A percentile compares a stretch with the other conserved stretches of the same genome.
Evolutionary conservation across 2,113 vertebrate genomes (phyloP).

Genomic region (Thinocorus orbignyianus): DNA sequence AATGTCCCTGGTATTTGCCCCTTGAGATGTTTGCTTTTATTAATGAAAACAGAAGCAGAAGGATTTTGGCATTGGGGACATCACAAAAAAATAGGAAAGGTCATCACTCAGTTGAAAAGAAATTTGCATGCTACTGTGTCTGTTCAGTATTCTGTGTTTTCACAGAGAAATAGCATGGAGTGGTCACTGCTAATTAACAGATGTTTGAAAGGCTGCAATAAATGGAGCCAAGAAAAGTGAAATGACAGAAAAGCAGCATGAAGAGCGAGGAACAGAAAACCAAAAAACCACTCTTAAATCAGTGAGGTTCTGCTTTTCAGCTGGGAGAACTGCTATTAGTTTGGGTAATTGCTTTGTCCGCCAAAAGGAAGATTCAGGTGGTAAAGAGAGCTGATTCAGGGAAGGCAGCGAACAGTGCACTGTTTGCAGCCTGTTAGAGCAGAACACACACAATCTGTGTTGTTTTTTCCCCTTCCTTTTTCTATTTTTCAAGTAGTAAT

Average conservation of each 20-base stretch:
- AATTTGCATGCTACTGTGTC: neutral
- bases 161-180: neutral
- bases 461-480: neutral
- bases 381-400: neutral
- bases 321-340: constrained; percentile 4
- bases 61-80: neutral
- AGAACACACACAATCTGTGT: neutral
- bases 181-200: neutral
- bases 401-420: neutral
- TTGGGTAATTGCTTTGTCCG: neutral
- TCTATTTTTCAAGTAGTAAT: neutral
- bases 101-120: neutral
- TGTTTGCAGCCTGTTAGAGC: neutral
- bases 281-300: neutral
- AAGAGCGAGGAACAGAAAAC: neutral
- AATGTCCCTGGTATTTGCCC: neutral
- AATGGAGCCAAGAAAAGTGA: neutral
- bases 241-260: neutral
- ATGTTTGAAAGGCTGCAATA: neutral
- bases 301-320: neutral
- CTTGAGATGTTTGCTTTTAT: neutral
- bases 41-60: neutral
- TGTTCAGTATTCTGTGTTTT: neutral
- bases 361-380: neutral
- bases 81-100: neutral